Conservation (phyloP, 1,140 invertebrate species). For the Gerris buenoi region DNA sequence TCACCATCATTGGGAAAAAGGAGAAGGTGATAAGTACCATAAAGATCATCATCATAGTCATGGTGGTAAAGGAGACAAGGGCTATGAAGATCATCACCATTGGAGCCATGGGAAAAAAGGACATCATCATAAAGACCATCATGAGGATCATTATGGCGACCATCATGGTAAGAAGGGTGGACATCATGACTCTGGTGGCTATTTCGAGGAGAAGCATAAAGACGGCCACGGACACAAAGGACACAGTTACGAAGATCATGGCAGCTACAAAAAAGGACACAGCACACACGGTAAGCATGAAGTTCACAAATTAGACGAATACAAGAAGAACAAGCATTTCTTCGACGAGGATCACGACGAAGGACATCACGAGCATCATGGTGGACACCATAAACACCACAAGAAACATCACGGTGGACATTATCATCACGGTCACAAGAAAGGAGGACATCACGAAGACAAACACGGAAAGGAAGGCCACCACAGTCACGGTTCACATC, state of each 20-base stretch:
- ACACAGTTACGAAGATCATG: slow-evolving; percentile 44
- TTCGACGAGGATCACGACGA: slow-evolving; percentile 46
- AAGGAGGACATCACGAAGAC: slow-evolving; percentile 47
- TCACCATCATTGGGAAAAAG: slow-evolving; percentile 33
- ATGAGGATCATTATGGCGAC: slow-evolving; percentile 44
- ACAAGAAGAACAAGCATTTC: slow-evolving; percentile 52
- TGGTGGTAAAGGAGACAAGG: slow-evolving; percentile 40
- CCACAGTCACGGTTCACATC: slow-evolving; percentile 41
- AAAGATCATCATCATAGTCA: slow-evolving; percentile 38
- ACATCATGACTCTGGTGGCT: slow-evolving; percentile 38
- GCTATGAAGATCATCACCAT: slow-evolving; percentile 40
- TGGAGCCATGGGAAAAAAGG: slow-evolving; percentile 33
- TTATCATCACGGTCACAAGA: slow-evolving; percentile 36
- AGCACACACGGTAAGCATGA: slow-evolving; percentile 48
- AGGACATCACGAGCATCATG: slow-evolving; percentile 44
- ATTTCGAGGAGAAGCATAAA: slow-evolving; percentile 33
- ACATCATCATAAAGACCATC: slow-evolving; percentile 1
- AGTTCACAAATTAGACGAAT: slow-evolving; percentile 52
- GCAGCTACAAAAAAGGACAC: slow-evolving; percentile 44
- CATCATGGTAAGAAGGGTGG: slow-evolving; percentile 46
- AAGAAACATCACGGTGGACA: background rate
- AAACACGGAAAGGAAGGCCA: slow-evolving; percentile 39
- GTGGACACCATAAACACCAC: slow-evolving; percentile 39
- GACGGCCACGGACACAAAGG: slow-evolving; percentile 46
- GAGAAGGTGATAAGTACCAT: slow-evolving; percentile 40